Evolutionary conservation across 2,888 invertebrate species (phyloP), one percentile per base, ranked within the genome.

Genomic region (Drosophila stalkeri): DNA sequence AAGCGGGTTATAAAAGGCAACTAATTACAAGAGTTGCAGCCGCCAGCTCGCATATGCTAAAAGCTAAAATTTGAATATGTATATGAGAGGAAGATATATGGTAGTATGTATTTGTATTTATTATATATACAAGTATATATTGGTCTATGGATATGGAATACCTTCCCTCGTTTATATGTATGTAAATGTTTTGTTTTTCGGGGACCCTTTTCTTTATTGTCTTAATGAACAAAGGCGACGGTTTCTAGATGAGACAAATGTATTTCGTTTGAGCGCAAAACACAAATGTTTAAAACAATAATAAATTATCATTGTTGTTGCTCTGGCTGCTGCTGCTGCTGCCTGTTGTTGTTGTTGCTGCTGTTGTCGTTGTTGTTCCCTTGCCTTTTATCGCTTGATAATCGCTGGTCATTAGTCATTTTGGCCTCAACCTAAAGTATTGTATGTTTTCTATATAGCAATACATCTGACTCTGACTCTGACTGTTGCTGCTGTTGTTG

Each of bases 361-460:
- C 11, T 68, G 65, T 23, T 75, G 64, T 23, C 72, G 64, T 3
- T 72, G 60, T 3, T 64, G 68, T 73, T 85, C 83, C 75, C 71
- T 76, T 90, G 82, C 80, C 90, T 87, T 87, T 90, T 92, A 91
- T 91, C 91, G 89, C 75, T 81, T 86, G 91, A 91, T 91, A 91
- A 91, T 92, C 91, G 90, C 88, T 87, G 90, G 86, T 86, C 91
- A 92, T 91, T 92, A 90, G 90, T 91, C 92, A 91, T 91, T 90
- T 89, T 85, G 91, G 89, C 78, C 85, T 89, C 82, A 89, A 85
- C 83, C 89, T 85, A 77, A 85, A 89, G 90, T 86, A 86, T 90
- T 84, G 85, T 85, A 70, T 81, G 80, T 84, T 77, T 87, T 82
- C 89, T 86, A 86, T 88, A 86, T 70, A 77, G 62, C 81, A 86